phyloP scores from a whole-genome alignment of 2,797 vertebrate genomes.

The Clarias laeviceps region DNA sequence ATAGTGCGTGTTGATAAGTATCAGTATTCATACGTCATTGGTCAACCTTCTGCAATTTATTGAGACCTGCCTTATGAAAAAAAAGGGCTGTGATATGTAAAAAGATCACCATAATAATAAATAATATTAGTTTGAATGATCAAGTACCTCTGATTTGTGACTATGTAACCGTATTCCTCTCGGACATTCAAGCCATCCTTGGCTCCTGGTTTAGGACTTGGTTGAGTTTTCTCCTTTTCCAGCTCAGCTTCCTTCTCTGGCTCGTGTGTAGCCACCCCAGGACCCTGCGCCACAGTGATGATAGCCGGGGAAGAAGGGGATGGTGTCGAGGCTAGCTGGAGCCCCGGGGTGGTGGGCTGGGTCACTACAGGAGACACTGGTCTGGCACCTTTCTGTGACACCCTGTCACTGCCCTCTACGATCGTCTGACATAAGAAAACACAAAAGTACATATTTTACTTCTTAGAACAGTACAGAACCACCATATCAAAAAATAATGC shows the following conservation, averaged over 20 bases:
- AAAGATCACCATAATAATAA: not conserved
- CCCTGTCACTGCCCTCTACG: slow-evolving; percentile 60
- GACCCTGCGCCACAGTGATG: slow-evolving; percentile 52
- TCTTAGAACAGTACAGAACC: not conserved
- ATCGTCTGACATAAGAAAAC: slow-evolving; percentile 57
- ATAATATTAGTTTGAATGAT: not conserved
- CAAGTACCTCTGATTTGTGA: slow-evolving; percentile 90
- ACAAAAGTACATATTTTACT: not conserved
- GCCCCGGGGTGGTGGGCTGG: slow-evolving; percentile 40
- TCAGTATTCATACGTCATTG: not conserved
- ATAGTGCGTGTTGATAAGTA: not conserved
- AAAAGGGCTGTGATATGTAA: not conserved
- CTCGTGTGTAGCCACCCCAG: slow-evolving; percentile 6
- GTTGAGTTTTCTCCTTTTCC: slow-evolving; percentile 43
- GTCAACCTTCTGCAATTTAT: not conserved
- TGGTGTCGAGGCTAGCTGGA: slow-evolving; percentile 36
- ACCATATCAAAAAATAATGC: no score
- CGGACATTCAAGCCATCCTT: slow-evolving; percentile 53
- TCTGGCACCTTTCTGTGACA: slow-evolving; percentile 36
- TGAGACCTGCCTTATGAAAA: not conserved
- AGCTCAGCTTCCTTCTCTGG: slow-evolving; percentile 44
- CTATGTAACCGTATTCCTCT: slow-evolving; percentile 93
- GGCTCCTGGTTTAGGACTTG: slow-evolving; percentile 52
- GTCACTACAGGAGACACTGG: slow-evolving; percentile 46
- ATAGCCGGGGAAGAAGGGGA: slow-evolving; percentile 55